phyloP scores from a whole-genome alignment of 2,797 vertebrate species.

The Periparus ater region DNA sequence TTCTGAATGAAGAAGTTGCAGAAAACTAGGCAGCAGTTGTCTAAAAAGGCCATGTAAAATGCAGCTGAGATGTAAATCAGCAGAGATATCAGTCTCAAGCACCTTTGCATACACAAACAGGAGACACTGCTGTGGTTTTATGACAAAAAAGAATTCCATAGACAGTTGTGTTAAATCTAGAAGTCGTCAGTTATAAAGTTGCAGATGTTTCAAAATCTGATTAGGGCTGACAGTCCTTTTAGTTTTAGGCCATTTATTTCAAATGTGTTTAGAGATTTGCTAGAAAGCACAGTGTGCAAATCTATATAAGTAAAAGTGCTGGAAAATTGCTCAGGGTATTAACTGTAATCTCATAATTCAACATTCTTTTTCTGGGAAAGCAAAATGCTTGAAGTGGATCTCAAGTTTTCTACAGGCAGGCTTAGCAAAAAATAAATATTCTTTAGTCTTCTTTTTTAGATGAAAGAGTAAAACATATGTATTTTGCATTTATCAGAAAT shows the following conservation, averaged over 20 bases:
- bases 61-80: not conserved
- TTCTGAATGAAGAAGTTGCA: not conserved
- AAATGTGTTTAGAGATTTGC: not conserved
- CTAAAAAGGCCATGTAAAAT: not conserved
- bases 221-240: not conserved
- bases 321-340: not conserved
- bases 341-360: not conserved
- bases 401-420: not conserved
- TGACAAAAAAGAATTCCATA: not conserved
- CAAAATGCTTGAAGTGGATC: not conserved
- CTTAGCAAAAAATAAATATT: not conserved
- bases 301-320: not conserved
- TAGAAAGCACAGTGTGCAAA: not conserved
- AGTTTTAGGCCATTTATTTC: slow-evolving; percentile 1
- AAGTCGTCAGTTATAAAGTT: not conserved
- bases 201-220: slow-evolving; percentile 32
- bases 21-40: not conserved
- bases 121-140: not conserved
- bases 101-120: not conserved
- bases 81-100: not conserved
- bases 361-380: not conserved
- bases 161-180: not conserved
- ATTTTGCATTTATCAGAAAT: not conserved
- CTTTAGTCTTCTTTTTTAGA: not conserved
- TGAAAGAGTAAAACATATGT: not conserved